These are phyloP conservation scores for Drosophila melanosoma DNA, from an alignment of 2,888 invertebrate species.

Conservation along the genomic window DNA sequence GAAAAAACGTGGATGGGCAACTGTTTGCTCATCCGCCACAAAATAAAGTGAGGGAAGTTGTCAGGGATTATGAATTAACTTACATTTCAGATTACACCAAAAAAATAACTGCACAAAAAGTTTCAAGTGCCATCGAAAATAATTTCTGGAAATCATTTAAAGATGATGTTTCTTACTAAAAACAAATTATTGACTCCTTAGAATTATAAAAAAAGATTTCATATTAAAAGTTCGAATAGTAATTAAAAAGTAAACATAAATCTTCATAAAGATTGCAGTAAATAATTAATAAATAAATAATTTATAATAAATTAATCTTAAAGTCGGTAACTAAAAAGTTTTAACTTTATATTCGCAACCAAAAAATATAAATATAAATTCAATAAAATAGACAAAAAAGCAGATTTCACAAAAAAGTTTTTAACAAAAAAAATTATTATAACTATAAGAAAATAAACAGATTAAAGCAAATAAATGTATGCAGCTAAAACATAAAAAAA, in stretches of 20 bases:
- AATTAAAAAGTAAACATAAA: neutral
- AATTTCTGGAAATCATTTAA: neutral
- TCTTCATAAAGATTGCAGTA: neutral
- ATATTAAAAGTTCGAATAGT: neutral
- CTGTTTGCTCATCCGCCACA: neutral
- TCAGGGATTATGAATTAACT: neutral
- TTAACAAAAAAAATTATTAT: neutral
- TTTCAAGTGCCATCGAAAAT: neutral
- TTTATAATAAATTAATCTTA: neutral
- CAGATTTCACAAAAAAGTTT: neutral
- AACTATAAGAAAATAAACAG: neutral
- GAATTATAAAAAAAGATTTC: neutral
- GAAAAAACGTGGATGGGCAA: neutral
- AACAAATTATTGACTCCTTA: neutral
- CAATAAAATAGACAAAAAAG: neutral
- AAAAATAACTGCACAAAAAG: neutral
- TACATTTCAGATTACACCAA: neutral
- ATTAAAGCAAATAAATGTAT: neutral
- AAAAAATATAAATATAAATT: neutral
- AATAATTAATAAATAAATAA: neutral
- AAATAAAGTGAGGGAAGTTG: neutral
- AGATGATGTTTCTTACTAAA: neutral
- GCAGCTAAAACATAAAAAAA: too few species aligned
- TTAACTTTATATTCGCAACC: neutral
- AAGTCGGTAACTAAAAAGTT: neutral